A percentile compares a stretch with the other conserved stretches of the same genome.
Evolutionary conservation across 2,797 vertebrate species (phyloP).

Genomic region (Petrocephalus schoutedeni): DNA sequence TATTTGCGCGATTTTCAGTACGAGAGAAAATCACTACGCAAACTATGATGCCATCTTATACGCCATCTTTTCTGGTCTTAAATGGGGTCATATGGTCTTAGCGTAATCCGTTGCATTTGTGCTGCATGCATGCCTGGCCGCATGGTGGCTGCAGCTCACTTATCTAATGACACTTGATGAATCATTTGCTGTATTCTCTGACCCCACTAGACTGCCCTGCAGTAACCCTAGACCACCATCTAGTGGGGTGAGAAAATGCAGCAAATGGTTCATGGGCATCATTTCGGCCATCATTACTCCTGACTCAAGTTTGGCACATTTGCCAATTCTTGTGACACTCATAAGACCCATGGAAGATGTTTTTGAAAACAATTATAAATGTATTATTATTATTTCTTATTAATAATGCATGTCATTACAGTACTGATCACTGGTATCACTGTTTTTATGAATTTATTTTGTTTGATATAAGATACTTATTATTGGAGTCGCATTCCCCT

Average conservation of each 20-base stretch:
- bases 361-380: not conserved
- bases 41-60: not conserved
- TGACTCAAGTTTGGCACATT: not conserved
- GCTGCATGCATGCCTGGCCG: not conserved
- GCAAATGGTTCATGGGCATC: not conserved
- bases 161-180: not conserved
- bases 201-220: not conserved
- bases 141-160: not conserved
- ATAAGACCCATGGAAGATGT: not conserved
- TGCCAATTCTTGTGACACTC: not conserved
- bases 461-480: not conserved
- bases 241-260: not conserved
- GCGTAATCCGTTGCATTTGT: not conserved
- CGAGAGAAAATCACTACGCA: not conserved
- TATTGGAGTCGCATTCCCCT: not conserved
- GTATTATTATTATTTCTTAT: not conserved
- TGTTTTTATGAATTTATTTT: not conserved
- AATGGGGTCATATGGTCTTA: no score
- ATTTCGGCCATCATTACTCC: not conserved
- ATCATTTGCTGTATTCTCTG: not conserved
- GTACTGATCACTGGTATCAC: not conserved
- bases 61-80: no score
- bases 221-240: not conserved
- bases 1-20: not conserved
- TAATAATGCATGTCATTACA: not conserved